Evolutionary conservation across 2,888 invertebrate species (phyloP).

Genomic region (Boloria euphrosyne): DNA sequence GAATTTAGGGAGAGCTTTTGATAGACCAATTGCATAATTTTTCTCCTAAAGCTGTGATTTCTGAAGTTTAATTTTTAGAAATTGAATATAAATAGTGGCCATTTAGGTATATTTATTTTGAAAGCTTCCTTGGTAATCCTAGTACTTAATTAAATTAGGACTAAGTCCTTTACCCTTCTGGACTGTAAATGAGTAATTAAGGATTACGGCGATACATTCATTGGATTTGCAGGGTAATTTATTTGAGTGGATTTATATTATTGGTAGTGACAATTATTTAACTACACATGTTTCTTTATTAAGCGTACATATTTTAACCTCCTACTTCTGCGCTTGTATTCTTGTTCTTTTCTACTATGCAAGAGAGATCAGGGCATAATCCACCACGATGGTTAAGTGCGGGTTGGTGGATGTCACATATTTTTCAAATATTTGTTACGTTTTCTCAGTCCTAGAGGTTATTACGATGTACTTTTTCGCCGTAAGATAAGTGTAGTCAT

Average conservation of each 20-base stretch:
- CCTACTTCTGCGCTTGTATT: too few species aligned
- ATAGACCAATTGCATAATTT: slow-evolving; percentile 38
- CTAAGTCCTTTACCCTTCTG: slow-evolving; percentile 20
- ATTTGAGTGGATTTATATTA: slow-evolving; percentile 10
- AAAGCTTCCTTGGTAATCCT: slow-evolving; percentile 8
- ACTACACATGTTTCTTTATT: background rate
- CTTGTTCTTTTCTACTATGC: too few species aligned
- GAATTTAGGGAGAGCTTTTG: slow-evolving; percentile 41
- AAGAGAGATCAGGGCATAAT: too few species aligned
- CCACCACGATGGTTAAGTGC: too few species aligned
- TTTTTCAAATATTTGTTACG: too few species aligned
- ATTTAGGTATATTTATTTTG: slow-evolving; percentile 7
- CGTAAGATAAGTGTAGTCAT: too few species aligned
- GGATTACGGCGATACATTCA: slow-evolving; percentile 18
- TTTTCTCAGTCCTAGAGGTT: too few species aligned
- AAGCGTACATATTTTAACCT: too few species aligned
- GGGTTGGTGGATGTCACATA: too few species aligned
- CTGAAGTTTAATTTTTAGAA: slow-evolving; percentile 20
- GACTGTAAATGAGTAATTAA: slow-evolving; percentile 22
- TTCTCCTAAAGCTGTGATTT: slow-evolving; percentile 27
- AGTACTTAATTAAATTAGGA: slow-evolving; percentile 19
- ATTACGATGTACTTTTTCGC: too few species aligned
- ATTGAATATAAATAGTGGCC: slow-evolving; percentile 25
- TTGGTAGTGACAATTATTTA: background rate
- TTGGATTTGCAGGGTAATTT: slow-evolving; percentile 16